Percentiles rank a stretch among this genome's conserved stretches.
phyloP scores from a whole-genome alignment of 2,888 invertebrate species.

The Diabrotica balteata region DNA sequence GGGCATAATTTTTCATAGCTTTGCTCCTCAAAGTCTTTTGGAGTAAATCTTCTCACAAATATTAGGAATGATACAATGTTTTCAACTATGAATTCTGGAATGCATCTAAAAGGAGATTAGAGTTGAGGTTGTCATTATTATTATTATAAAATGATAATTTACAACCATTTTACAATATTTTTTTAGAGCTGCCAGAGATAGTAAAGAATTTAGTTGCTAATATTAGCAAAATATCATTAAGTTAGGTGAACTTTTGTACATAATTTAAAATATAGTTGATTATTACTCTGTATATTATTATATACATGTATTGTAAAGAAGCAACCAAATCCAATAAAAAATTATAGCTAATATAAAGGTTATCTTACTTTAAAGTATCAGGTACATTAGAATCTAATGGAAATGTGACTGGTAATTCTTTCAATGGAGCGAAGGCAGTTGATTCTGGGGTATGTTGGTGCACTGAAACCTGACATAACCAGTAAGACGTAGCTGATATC shows the following conservation, averaged over 20 bases:
- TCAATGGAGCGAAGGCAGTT: constrained; percentile 69
- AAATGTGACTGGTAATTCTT: constrained; percentile 65
- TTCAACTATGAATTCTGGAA: constrained; percentile 91
- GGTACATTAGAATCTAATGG: constrained; percentile 72
- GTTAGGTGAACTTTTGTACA: too few species aligned
- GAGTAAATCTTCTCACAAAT: constrained; percentile 73
- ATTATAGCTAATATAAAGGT: background rate
- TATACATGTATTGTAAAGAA: background rate
- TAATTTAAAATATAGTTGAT: too few species aligned
- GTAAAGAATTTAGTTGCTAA: too few species aligned
- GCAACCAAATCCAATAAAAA: background rate
- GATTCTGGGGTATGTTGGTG: constrained; percentile 57
- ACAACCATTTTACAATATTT: too few species aligned
- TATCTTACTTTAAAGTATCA: constrained; percentile 69
- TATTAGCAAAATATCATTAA: too few species aligned
- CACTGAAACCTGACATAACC: constrained; percentile 84
- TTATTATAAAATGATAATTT: too few species aligned
- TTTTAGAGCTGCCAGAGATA: too few species aligned
- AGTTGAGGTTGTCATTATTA: background rate
- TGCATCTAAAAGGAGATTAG: constrained; percentile 66
- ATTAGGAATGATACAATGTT: constrained; percentile 84
- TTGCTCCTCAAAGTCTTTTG: constrained; percentile 71
- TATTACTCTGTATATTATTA: too few species aligned
- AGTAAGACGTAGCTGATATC: constrained; percentile 81
- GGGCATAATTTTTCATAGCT: constrained; percentile 71